phyloP scores from a whole-genome alignment of 2,888 invertebrate genomes.

The Lasiommata megera region DNA sequence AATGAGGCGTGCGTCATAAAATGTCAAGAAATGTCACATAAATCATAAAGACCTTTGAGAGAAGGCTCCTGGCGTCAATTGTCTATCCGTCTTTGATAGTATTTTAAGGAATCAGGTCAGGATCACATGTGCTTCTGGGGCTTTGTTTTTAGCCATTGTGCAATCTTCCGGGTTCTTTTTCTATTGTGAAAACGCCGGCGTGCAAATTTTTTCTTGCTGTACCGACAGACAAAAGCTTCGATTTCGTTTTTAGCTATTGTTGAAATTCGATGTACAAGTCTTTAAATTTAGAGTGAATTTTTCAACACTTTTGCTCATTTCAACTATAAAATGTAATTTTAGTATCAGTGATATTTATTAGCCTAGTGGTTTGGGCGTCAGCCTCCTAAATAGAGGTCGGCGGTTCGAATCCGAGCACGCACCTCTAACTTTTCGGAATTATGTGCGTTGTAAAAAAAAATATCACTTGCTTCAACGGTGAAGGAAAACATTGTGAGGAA shows the following conservation, averaged over 20 bases:
- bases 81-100: constrained; percentile 53
- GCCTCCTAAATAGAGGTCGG: too few relatives aligned
- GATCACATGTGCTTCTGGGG: constrained; percentile 73
- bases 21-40: constrained; percentile 73
- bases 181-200: constrained; percentile 55
- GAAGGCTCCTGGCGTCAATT: constrained; percentile 61
- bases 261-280: not conserved
- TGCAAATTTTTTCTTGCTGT: constrained; percentile 66
- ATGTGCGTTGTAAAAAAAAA: too few relatives aligned
- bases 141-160: constrained; percentile 60
- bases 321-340: too few relatives aligned
- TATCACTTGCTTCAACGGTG: too few relatives aligned
- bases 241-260: constrained; percentile 22
- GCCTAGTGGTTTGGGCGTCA: too few relatives aligned
- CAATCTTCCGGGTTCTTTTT: constrained; percentile 71
- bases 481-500: too few relatives aligned
- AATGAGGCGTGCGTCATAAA: constrained; percentile 77
- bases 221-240: constrained; percentile 12
- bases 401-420: too few relatives aligned
- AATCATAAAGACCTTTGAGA: constrained; percentile 74
- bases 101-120: constrained; percentile 73
- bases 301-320: not conserved
- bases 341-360: too few relatives aligned
- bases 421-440: too few relatives aligned
- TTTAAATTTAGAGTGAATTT: constrained; percentile 38